A percentile compares a stretch with the other conserved stretches of the same genome.
Evolutionary conservation across 2,113 vertebrate genomes (phyloP).

Genomic region (Felis chaus): DNA sequence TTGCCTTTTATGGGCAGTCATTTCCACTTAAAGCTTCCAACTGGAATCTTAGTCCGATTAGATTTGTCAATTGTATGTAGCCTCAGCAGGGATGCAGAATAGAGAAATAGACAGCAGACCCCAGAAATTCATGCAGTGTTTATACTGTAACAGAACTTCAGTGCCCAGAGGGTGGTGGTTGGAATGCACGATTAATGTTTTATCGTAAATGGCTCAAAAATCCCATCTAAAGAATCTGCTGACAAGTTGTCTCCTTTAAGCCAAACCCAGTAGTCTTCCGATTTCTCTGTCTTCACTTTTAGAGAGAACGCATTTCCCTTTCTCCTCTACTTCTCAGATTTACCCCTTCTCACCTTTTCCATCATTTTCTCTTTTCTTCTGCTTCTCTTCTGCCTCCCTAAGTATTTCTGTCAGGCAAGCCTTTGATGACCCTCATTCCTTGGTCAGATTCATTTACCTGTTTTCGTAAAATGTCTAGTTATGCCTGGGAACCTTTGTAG

Average conservation of each 20-base stretch:
- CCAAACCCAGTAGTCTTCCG: neutral
- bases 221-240: neutral
- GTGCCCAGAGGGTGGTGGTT: neutral
- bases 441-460: conserved; percentile 77
- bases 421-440: conserved; percentile 58
- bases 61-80: neutral
- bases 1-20: neutral
- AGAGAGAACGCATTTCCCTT: conserved; percentile 14
- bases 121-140: neutral
- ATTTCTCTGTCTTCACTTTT: conserved; percentile 38
- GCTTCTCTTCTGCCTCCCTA: neutral
- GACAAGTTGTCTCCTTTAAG: neutral
- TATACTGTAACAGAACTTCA: neutral
- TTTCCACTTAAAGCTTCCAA: neutral
- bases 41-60: neutral
- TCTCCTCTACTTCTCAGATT: neutral
- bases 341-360: neutral
- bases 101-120: neutral
- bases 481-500: conserved; percentile 78
- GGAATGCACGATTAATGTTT: neutral
- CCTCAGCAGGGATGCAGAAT: neutral
- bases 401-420: conserved; percentile 35
- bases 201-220: conserved; percentile 13
- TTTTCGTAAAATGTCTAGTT: conserved; percentile 59
- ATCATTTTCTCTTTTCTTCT: neutral